A percentile compares a stretch with the other conserved stretches of the same genome.
Conservation (phyloP, 2,888 invertebrate genomes). For the Platerodrilus igneus region DNA sequence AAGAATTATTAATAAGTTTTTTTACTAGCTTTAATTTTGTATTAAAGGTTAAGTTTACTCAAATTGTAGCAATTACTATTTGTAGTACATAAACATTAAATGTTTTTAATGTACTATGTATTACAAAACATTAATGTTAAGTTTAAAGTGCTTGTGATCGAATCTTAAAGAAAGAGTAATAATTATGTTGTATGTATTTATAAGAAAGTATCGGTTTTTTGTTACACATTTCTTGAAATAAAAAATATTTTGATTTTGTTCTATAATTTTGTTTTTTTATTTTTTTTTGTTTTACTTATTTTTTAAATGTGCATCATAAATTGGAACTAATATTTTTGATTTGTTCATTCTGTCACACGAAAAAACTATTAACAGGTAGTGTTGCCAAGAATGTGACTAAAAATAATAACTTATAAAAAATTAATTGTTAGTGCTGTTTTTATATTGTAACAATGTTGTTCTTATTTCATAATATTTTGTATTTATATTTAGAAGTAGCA, state of each 20-base stretch:
- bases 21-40: conserved; percentile 25
- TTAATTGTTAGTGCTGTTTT: too few relatives aligned
- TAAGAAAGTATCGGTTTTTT: conserved; percentile 41
- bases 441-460: too few relatives aligned
- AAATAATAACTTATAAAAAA: too few relatives aligned
- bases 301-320: too few relatives aligned
- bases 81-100: conserved; percentile 12
- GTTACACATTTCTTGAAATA: conserved; percentile 43
- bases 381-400: too few relatives aligned
- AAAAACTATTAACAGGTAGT: too few relatives aligned
- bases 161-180: conserved; percentile 21
- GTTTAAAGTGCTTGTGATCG: conserved; percentile 27
- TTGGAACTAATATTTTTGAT: too few relatives aligned
- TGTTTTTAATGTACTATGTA: conserved; percentile 12
- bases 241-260: conserved; percentile 43
- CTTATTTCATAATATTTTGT: too few relatives aligned
- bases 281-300: conserved; percentile 33
- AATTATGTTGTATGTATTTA: conserved; percentile 39
- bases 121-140: conserved; percentile 24
- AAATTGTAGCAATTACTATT: conserved; percentile 19
- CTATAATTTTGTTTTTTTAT: conserved; percentile 28
- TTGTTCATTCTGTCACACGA: too few relatives aligned
- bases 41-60: conserved; percentile 20
- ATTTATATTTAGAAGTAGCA: too few relatives aligned
- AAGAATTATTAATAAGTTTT: conserved; percentile 18